These are phyloP conservation scores for Salmo trutta DNA, from an alignment of 2,797 vertebrate species.

Conservation along the genomic window DNA sequence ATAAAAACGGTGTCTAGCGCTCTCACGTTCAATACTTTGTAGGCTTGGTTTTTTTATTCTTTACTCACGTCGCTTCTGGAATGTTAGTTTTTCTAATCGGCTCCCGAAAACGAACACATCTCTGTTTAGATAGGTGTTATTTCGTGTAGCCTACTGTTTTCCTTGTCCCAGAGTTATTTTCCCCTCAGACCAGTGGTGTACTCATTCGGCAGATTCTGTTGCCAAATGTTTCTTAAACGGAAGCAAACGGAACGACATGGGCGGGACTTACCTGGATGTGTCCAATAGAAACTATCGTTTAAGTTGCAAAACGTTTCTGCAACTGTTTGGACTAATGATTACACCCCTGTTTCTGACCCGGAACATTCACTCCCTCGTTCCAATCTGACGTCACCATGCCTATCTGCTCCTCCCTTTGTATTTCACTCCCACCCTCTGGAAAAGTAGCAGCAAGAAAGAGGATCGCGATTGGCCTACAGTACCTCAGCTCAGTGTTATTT, in stretches of 20 bases:
- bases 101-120: constrained; percentile 45
- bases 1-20: constrained; percentile 37
- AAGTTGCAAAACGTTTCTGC: too few relatives aligned
- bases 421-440: neutral
- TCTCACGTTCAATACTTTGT: constrained; percentile 56
- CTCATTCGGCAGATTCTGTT: too few relatives aligned
- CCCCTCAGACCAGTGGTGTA: constrained; percentile 69
- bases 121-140: constrained; percentile 27
- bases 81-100: constrained; percentile 24
- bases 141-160: constrained; percentile 24
- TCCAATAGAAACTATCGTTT: too few relatives aligned
- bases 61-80: constrained; percentile 30
- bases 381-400: constrained; percentile 78
- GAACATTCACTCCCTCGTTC: constrained; percentile 86
- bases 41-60: constrained; percentile 28
- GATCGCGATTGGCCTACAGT: neutral
- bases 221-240: too few relatives aligned
- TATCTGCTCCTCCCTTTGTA: constrained; percentile 66
- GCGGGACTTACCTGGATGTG: too few relatives aligned
- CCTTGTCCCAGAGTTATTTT: constrained; percentile 73
- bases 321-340: too few relatives aligned
- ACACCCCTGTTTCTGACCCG: constrained; percentile 72
- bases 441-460: constrained; percentile 4
- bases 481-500: neutral
- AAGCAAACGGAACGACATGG: too few relatives aligned